Evolutionary conservation across 2,797 vertebrate genomes (phyloP).

Genomic region (Enteromius trimaculatus): DNA sequence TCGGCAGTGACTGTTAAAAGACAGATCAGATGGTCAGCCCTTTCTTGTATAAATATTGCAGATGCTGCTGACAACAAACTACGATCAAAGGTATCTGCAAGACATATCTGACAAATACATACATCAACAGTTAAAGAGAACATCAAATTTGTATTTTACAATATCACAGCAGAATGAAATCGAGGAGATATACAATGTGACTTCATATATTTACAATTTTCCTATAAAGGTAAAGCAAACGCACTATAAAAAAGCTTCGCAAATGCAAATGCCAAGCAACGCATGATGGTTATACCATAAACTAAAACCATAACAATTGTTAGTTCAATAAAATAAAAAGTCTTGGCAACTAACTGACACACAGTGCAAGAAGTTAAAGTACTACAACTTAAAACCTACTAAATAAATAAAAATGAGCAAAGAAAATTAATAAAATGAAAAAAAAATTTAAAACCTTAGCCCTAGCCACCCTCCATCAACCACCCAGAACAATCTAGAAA

Average conservation of each 20-base stretch:
- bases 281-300: too few relatives aligned
- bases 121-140: background rate
- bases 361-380: background rate
- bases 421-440: background rate
- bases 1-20: slow-evolving; percentile 9
- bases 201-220: background rate
- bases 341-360: background rate
- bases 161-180: background rate
- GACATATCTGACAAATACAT: slow-evolving; percentile 25
- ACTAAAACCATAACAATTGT: background rate
- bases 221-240: background rate
- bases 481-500: background rate
- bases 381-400: background rate
- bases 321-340: too few relatives aligned
- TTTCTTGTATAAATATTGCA: slow-evolving; percentile 1
- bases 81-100: slow-evolving; percentile 18
- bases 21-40: slow-evolving; percentile 31
- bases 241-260: background rate
- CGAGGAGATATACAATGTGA: background rate
- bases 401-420: background rate
- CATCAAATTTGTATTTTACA: background rate
- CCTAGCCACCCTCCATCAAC: too few relatives aligned
- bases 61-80: slow-evolving; percentile 23
- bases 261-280: too few relatives aligned
- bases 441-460: background rate